Evolutionary conservation across 2,113 vertebrate genomes (phyloP).

Genomic region (Fulica atra): DNA sequence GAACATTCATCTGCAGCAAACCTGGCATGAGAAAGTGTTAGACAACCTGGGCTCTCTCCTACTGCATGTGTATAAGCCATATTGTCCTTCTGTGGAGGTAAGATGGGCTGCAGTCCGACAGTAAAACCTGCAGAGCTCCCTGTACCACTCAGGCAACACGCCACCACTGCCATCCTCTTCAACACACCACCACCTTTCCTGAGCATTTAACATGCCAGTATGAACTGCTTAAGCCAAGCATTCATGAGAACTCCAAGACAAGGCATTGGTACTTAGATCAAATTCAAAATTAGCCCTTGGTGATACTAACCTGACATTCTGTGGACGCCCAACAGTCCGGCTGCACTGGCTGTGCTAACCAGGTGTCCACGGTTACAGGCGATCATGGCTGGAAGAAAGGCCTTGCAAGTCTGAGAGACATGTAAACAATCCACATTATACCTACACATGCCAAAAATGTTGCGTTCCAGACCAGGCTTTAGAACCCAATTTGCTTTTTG

Average conservation of each 20-base stretch:
- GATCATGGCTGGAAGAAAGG: slow-evolving; percentile 91
- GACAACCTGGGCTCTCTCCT: not conserved
- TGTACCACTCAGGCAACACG: accelerated
- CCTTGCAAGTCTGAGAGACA: slow-evolving; percentile 85
- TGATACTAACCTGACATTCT: slow-evolving; percentile 77
- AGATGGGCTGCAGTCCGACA: not conserved
- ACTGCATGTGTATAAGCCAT: accelerated
- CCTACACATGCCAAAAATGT: not conserved
- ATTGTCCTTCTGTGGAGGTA: not conserved
- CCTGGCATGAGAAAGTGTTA: not conserved
- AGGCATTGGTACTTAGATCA: not conserved
- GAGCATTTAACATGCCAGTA: not conserved
- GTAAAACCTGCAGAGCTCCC: not conserved
- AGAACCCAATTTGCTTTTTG: not conserved
- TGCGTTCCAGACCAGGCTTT: not conserved
- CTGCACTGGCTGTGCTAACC: slow-evolving; percentile 81
- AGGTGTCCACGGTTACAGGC: slow-evolving; percentile 86
- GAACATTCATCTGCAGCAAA: not conserved
- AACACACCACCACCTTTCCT: not conserved
- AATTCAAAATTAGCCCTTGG: not conserved
- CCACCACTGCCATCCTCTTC: not conserved
- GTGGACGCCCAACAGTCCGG: slow-evolving; percentile 79
- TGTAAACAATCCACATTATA: not conserved
- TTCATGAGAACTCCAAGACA: not conserved
- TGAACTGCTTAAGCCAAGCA: not conserved